Conservation (phyloP, 2,888 invertebrate species). For the Melieria picta region DNA sequence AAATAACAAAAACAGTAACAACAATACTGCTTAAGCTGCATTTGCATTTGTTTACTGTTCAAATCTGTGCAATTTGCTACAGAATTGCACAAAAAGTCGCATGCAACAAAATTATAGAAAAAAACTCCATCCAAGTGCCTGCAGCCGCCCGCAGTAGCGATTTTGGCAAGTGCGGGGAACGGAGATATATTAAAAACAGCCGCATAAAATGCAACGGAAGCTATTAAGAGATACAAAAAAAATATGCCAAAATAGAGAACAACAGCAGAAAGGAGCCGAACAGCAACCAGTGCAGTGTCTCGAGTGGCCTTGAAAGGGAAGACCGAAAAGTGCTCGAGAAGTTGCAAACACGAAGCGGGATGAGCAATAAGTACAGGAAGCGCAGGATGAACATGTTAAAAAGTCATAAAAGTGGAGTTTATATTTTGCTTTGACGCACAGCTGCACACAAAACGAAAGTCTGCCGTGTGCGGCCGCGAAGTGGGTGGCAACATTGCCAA, state of each 20-base stretch:
- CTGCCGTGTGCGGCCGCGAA: not conserved
- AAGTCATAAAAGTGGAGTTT: constrained; percentile 29
- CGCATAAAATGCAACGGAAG: constrained; percentile 11
- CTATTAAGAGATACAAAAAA: constrained; percentile 7
- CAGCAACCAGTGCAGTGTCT: not conserved
- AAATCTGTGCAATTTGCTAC: no score
- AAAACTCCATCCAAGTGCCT: not conserved
- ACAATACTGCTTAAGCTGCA: no score
- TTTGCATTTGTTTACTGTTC: no score
- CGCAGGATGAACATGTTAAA: constrained; percentile 15
- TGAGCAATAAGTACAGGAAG: not conserved
- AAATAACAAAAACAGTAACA: no score
- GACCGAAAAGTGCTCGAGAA: not conserved
- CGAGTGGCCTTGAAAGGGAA: constrained; percentile 18
- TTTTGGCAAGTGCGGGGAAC: not conserved
- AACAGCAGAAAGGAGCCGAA: not conserved
- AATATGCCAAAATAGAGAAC: not conserved
- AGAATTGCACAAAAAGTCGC: no score
- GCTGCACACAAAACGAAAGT: not conserved
- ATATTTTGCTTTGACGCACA: constrained; percentile 22
- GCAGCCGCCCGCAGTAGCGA: not conserved
- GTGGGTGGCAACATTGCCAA: not conserved
- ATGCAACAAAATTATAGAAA: no score
- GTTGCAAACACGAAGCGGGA: not conserved
- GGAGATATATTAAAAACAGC: not conserved